Percentiles rank a stretch among this genome's conserved stretches.
phyloP scores from a whole-genome alignment of 2,888 invertebrate genomes.

The Apodemia mormo region DNA sequence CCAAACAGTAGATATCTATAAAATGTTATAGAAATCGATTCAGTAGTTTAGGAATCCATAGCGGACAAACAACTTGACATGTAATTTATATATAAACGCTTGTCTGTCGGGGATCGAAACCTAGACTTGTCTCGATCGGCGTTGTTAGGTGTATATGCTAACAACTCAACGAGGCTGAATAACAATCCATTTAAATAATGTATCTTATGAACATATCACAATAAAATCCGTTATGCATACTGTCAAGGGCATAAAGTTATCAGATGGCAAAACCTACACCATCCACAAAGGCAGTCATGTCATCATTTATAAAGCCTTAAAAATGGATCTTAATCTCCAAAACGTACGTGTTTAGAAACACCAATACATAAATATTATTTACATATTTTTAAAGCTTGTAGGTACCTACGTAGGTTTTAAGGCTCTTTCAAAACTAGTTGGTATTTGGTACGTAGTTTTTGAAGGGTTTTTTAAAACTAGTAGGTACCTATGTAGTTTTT shows the following conservation, averaged over 20 bases:
- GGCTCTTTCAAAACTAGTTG: neutral
- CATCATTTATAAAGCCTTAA: slow-evolving; percentile 40
- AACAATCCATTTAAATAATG: slow-evolving; percentile 11
- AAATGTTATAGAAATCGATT: too few relatives aligned
- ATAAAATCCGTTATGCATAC: slow-evolving; percentile 28
- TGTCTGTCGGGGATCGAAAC: too few relatives aligned
- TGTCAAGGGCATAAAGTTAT: slow-evolving; percentile 49
- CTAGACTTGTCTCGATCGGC: too few relatives aligned
- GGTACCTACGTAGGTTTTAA: neutral
- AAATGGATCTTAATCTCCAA: slow-evolving; percentile 50
- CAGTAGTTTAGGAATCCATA: too few relatives aligned
- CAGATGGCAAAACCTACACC: slow-evolving; percentile 42
- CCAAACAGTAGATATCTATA: too few relatives aligned
- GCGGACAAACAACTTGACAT: too few relatives aligned
- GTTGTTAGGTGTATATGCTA: too few relatives aligned
- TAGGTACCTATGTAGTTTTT: too few relatives aligned
- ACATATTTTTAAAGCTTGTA: neutral
- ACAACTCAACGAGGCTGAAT: neutral
- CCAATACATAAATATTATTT: slow-evolving; percentile 39
- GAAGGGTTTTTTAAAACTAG: neutral
- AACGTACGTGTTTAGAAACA: slow-evolving; percentile 55
- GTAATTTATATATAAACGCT: too few relatives aligned
- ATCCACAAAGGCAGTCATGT: slow-evolving; percentile 36
- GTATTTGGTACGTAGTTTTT: neutral
- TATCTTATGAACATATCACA: slow-evolving; percentile 18